Percentiles rank a stretch among this genome's conserved stretches.
phyloP scores from a whole-genome alignment of 2,113 vertebrate genomes.

The Tachysurus fulvidraco region DNA sequence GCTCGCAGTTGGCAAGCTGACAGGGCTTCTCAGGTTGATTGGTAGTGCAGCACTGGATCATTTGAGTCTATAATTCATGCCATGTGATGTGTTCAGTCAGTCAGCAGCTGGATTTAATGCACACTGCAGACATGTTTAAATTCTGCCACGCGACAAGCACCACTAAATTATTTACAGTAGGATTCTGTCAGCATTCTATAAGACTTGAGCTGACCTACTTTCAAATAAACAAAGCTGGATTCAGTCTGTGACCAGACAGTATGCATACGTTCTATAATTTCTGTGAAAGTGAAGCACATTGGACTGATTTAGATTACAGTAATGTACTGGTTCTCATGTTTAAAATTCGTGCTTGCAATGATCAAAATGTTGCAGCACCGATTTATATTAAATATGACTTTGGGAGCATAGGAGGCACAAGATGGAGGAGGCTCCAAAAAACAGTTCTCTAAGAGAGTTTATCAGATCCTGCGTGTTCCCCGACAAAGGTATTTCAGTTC shows the following conservation, averaged over 20 bases:
- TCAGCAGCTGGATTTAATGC: slow-evolving; percentile 40
- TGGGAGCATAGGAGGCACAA: neutral
- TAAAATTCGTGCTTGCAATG: neutral
- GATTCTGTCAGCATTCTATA: slow-evolving; percentile 38
- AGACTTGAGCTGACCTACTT: slow-evolving; percentile 35
- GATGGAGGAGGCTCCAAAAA: neutral
- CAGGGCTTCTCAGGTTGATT: neutral
- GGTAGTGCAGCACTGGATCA: slow-evolving; percentile 4
- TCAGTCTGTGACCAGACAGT: neutral
- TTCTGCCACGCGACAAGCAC: slow-evolving; percentile 29
- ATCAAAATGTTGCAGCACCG: neutral
- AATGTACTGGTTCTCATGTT: neutral
- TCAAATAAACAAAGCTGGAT: slow-evolving; percentile 13
- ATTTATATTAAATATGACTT: neutral
- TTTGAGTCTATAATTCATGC: slow-evolving; percentile 27
- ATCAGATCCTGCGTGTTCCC: slow-evolving; percentile 8
- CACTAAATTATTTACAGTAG: slow-evolving; percentile 40
- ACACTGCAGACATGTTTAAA: slow-evolving; percentile 38
- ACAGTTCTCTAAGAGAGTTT: neutral
- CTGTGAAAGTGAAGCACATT: neutral
- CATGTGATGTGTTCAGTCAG: slow-evolving; percentile 19
- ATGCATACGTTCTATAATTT: slow-evolving; percentile 9
- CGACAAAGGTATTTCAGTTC: neutral
- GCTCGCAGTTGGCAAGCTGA: slow-evolving; percentile 1
- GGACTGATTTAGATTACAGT: neutral